A percentile compares a stretch with the other conserved stretches of the same genome.
Evolutionary conservation across 2,888 invertebrate species (phyloP).

Genomic region (Ethmia dodecea): DNA sequence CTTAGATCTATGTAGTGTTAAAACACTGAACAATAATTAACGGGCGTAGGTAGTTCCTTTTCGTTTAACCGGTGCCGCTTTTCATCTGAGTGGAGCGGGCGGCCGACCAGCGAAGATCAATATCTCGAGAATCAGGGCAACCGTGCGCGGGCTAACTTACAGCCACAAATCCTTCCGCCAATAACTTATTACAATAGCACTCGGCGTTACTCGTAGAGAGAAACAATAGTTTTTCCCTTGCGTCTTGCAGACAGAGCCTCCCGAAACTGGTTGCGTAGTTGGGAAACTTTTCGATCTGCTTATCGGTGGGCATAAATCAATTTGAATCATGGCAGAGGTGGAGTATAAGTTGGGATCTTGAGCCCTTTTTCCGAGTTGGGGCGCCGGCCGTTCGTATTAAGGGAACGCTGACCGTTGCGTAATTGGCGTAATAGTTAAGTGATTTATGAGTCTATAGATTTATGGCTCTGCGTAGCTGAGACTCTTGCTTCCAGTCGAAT

Average conservation of each 20-base stretch:
- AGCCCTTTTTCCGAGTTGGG: slow-evolving; percentile 62
- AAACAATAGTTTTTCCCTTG: slow-evolving; percentile 47
- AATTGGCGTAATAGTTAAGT: slow-evolving; percentile 70
- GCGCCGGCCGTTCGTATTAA: slow-evolving; percentile 52
- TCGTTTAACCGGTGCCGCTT: slow-evolving; percentile 36
- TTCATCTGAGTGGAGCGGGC: slow-evolving; percentile 40
- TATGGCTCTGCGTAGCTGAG: too few relatives aligned
- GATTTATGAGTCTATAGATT: slow-evolving; percentile 49
- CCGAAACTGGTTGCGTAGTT: slow-evolving; percentile 32
- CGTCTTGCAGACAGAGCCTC: slow-evolving; percentile 18
- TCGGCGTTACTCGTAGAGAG: slow-evolving; percentile 35
- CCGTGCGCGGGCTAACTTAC: slow-evolving; percentile 52
- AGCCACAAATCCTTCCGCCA: slow-evolving; percentile 53
- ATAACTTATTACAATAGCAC: slow-evolving; percentile 60
- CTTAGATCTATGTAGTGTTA: too few relatives aligned
- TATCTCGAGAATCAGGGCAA: slow-evolving; percentile 62
- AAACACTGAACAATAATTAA: slow-evolving; percentile 26
- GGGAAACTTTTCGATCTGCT: slow-evolving; percentile 57
- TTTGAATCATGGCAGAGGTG: slow-evolving; percentile 56
- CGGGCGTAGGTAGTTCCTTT: slow-evolving; percentile 25
- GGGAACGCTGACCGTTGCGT: slow-evolving; percentile 60
- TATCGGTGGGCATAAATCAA: slow-evolving; percentile 69
- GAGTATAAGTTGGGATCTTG: slow-evolving; percentile 50
- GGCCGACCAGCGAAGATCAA: slow-evolving; percentile 53
- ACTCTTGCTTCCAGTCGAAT: too few relatives aligned